Conservation (phyloP, 2,113 vertebrate species). For the Mohoua ochrocephala region DNA sequence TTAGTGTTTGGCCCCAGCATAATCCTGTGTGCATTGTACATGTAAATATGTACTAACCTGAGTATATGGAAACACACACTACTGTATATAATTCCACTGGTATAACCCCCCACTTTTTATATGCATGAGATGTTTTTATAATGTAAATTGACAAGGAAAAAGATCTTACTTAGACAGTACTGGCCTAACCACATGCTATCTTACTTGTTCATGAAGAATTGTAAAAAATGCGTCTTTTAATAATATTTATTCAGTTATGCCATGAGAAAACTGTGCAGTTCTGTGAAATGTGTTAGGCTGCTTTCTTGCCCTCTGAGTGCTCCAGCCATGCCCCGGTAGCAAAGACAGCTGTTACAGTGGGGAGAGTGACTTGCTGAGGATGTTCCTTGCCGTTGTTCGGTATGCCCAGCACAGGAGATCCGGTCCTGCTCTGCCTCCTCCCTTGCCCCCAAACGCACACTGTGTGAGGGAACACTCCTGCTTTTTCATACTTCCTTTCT, state of each 20-base stretch:
- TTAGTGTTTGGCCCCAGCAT: constrained; percentile 64
- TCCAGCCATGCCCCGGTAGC: background rate
- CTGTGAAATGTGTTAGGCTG: background rate
- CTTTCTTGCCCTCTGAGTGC: background rate
- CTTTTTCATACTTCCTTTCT: background rate
- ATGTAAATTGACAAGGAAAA: constrained; percentile 56
- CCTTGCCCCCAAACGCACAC: background rate
- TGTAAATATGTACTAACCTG: constrained; percentile 70
- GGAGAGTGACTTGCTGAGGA: background rate
- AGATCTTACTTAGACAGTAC: background rate
- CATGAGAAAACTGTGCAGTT: background rate
- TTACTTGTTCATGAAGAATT: constrained; percentile 14
- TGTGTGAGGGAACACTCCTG: background rate
- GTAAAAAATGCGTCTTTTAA: background rate
- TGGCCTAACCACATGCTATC: constrained; percentile 3
- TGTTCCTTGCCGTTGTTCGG: background rate
- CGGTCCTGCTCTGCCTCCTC: background rate
- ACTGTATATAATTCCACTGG: constrained; percentile 4
- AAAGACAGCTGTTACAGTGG: background rate
- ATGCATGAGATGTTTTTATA: constrained; percentile 61
- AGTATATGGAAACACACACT: constrained; percentile 18
- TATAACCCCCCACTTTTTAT: constrained; percentile 29
- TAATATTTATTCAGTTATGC: constrained; percentile 2
- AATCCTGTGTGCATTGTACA: constrained; percentile 66
- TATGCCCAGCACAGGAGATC: background rate